Evolutionary conservation across 2,113 vertebrate species (phyloP).

Genomic region (Istiophorus platypterus): DNA sequence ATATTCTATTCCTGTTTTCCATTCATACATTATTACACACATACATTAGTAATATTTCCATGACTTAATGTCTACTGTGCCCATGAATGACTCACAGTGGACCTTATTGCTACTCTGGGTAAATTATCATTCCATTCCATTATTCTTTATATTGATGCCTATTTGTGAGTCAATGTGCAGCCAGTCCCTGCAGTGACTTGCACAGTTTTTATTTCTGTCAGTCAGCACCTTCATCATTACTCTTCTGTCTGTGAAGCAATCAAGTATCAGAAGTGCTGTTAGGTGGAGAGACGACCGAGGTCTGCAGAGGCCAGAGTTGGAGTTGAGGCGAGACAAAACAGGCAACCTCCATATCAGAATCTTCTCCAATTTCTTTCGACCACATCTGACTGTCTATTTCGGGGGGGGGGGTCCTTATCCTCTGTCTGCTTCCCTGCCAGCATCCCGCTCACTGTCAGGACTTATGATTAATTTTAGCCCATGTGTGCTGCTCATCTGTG

Average conservation of each 20-base stretch:
- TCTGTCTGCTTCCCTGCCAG: conserved; percentile 32
- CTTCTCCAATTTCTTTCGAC: conserved; percentile 49
- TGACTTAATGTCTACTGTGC: conserved; percentile 42
- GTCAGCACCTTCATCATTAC: conserved; percentile 44
- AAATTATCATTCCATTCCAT: conserved; percentile 45
- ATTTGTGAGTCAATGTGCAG: conserved; percentile 18
- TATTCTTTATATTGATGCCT: conserved; percentile 43
- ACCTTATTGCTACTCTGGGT: conserved; percentile 13
- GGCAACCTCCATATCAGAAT: conserved; percentile 26
- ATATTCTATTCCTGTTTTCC: conserved; percentile 40
- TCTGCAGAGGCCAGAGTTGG: conserved; percentile 37
- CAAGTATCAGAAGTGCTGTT: conserved; percentile 30
- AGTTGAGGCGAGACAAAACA: conserved; percentile 49
- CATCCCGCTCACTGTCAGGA: conserved; percentile 57
- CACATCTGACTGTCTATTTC: conserved; percentile 55
- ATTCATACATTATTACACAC: conserved; percentile 34
- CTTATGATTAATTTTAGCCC: conserved; percentile 25
- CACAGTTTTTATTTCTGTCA: conserved; percentile 32
- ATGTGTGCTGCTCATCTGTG: neutral
- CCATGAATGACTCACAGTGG: conserved; percentile 31
- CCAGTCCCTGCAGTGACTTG: conserved; percentile 30
- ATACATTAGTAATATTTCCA: conserved; percentile 41
- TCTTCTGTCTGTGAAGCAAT: conserved; percentile 31
- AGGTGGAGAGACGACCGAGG: conserved; percentile 28
- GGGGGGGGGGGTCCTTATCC: conserved; percentile 11